phyloP scores from a whole-genome alignment of 2,888 invertebrate species.

The Acrocyrtus sp. region DNA sequence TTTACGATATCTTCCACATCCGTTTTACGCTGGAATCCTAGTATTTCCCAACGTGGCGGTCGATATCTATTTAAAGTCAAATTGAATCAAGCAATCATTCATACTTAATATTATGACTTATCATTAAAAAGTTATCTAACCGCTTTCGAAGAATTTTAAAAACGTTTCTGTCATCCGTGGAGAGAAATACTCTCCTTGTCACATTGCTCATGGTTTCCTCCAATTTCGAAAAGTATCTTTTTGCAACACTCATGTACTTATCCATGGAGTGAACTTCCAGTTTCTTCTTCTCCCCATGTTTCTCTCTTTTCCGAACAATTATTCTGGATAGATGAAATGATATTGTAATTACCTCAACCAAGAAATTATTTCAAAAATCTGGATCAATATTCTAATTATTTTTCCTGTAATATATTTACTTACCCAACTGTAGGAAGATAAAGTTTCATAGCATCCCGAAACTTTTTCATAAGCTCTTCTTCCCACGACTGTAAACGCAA shows the following conservation, averaged over 20 bases:
- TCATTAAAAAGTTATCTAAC: no score
- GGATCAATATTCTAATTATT: not conserved
- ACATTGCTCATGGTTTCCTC: slow-evolving; percentile 27
- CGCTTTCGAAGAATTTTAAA: slow-evolving; percentile 49
- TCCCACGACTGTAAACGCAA: slow-evolving; percentile 32
- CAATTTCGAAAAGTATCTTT: slow-evolving; percentile 49
- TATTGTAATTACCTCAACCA: not conserved
- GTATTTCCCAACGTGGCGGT: slow-evolving; percentile 54
- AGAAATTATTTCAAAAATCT: no score
- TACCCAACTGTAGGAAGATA: slow-evolving; percentile 51
- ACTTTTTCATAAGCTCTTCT: slow-evolving; percentile 34
- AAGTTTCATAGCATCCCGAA: slow-evolving; percentile 36
- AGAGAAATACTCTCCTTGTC: slow-evolving; percentile 46
- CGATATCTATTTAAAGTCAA: slow-evolving; percentile 42
- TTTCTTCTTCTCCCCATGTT: slow-evolving; percentile 53
- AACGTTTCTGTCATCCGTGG: slow-evolving; percentile 54
- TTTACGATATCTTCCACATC: slow-evolving; percentile 53
- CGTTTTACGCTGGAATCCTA: slow-evolving; percentile 40
- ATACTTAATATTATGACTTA: not conserved
- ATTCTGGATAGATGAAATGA: slow-evolving; percentile 33
- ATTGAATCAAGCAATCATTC: no score
- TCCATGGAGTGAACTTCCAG: slow-evolving; percentile 49
- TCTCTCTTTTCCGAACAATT: slow-evolving; percentile 50
- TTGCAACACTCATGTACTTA: slow-evolving; percentile 48
- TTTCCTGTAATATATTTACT: no score